Conservation (phyloP, 2,888 invertebrate genomes). For the Synanthedon tipuliformis region DNA sequence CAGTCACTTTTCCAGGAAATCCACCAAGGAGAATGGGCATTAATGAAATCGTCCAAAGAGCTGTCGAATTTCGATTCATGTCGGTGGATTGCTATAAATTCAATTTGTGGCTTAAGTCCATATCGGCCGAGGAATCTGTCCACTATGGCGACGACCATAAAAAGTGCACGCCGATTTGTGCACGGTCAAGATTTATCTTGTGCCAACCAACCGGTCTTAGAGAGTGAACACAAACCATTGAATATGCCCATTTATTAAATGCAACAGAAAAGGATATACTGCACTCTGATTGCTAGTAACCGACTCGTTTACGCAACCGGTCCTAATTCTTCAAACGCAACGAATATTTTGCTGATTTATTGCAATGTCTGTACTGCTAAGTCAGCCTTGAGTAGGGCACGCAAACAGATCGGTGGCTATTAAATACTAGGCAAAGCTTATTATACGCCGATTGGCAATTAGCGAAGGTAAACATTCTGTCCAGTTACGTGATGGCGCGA, state of each 20-base stretch:
- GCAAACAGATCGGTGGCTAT: constrained; percentile 45
- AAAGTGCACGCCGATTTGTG: constrained; percentile 16
- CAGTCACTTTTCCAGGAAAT: not conserved
- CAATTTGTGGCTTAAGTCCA: constrained; percentile 25
- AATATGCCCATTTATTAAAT: constrained; percentile 35
- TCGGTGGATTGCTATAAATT: constrained; percentile 36
- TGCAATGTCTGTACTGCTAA: not conserved
- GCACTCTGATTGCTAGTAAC: constrained; percentile 12
- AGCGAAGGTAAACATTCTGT: constrained; percentile 51
- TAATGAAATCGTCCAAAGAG: constrained; percentile 4
- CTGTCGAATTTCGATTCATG: constrained; percentile 35
- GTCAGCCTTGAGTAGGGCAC: constrained; percentile 31
- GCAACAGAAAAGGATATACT: constrained; percentile 19
- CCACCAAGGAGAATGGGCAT: constrained; percentile 10
- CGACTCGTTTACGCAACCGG: not conserved
- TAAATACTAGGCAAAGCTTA: constrained; percentile 52
- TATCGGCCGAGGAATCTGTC: constrained; percentile 54
- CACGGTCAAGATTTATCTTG: constrained; percentile 50
- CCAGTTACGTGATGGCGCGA: constrained; percentile 27
- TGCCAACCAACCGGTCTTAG: constrained; percentile 31
- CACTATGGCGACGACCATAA: constrained; percentile 40
- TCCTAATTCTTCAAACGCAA: not conserved
- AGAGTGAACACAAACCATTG: constrained; percentile 28
- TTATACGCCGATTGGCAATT: constrained; percentile 43
- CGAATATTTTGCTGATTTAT: too few species aligned